phyloP scores from a whole-genome alignment of 2,113 vertebrate species.

The Lagenorhynchus albirostris region DNA sequence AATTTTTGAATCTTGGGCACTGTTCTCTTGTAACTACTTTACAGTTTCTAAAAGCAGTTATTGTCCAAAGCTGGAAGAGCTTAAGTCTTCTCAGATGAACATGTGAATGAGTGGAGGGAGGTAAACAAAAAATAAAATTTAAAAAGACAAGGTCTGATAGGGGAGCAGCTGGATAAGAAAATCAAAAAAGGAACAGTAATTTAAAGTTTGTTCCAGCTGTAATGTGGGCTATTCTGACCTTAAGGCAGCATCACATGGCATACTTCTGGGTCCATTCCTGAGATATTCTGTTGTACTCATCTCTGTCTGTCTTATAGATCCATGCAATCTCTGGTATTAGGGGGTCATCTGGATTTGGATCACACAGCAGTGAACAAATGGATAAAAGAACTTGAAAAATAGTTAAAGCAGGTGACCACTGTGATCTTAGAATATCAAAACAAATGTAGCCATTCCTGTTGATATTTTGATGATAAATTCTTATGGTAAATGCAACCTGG shows the following conservation, averaged over 20 bases:
- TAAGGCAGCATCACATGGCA: constrained; percentile 95
- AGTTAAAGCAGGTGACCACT: constrained; percentile 97
- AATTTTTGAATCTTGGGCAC: constrained; percentile 87
- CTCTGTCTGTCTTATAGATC: constrained; percentile 97
- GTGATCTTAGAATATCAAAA: constrained; percentile 98
- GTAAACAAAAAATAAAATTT: constrained; percentile 86
- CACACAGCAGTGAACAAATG: constrained; percentile 99
- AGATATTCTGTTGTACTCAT: constrained; percentile 97
- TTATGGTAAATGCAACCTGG: constrained; percentile 92
- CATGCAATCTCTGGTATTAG: constrained; percentile 99
- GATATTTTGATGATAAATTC: constrained; percentile 99
- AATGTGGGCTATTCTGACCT: constrained; percentile 89
- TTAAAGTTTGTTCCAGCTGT: constrained; percentile 95
- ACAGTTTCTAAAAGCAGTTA: constrained; percentile 91
- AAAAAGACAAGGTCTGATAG: constrained; percentile 88
- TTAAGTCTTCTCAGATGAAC: constrained; percentile 91
- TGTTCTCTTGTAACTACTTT: constrained; percentile 90
- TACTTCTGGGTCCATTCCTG: constrained; percentile 99
- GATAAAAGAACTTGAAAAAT: constrained; percentile 99
- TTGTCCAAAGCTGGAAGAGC: constrained; percentile 89
- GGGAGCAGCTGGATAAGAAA: constrained; percentile 89
- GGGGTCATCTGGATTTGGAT: constrained; percentile 97
- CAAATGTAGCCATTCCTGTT: constrained; percentile 99
- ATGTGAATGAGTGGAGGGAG: constrained; percentile 90
- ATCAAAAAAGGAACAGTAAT: constrained; percentile 90